A percentile compares a stretch with the other conserved stretches of the same genome.
These are phyloP conservation scores for Synodontis membranacea DNA, from an alignment of 2,113 vertebrate genomes.

Conservation along the genomic window DNA sequence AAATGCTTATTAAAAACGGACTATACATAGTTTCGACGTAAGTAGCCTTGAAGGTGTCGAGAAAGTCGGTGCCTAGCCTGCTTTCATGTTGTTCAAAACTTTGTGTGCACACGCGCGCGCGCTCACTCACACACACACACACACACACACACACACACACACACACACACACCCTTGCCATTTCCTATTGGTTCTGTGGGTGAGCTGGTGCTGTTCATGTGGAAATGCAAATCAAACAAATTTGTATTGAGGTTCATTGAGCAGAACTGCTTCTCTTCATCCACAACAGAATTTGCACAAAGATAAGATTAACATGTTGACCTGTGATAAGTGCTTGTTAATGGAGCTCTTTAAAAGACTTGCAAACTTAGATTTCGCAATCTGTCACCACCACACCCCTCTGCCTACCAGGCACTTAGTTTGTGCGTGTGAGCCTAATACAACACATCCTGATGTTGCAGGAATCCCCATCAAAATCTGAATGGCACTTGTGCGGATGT, in stretches of 20 bases:
- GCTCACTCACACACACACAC: conserved; percentile 6
- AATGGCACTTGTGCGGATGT: not conserved
- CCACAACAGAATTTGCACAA: not conserved
- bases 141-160: conserved; percentile 12
- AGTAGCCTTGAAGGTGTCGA: conserved; percentile 57
- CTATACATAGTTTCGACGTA: conserved; percentile 11
- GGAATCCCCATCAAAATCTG: not conserved
- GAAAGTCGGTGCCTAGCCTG: conserved; percentile 23
- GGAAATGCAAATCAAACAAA: not conserved
- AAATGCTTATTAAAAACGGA: conserved; percentile 31
- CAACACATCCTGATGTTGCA: not conserved
- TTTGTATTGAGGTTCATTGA: not conserved
- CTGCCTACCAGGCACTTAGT: conserved; percentile 28
- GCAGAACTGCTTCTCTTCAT: not conserved
- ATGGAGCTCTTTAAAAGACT: not conserved
- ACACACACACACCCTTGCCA: not conserved
- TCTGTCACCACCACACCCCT: conserved; percentile 43
- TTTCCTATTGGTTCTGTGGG: not conserved
- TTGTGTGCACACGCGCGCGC: not conserved
- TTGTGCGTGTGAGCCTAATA: not conserved
- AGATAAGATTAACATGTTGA: not conserved
- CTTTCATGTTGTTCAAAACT: conserved; percentile 11
- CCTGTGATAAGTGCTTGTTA: not conserved
- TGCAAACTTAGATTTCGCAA: not conserved
- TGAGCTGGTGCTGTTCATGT: not conserved